A percentile compares a stretch with the other conserved stretches of the same genome.
These are phyloP conservation scores for Apostichopus californicus DNA, from an alignment of 35 echinoderm and acorn worm species.

Conservation along the genomic window DNA sequence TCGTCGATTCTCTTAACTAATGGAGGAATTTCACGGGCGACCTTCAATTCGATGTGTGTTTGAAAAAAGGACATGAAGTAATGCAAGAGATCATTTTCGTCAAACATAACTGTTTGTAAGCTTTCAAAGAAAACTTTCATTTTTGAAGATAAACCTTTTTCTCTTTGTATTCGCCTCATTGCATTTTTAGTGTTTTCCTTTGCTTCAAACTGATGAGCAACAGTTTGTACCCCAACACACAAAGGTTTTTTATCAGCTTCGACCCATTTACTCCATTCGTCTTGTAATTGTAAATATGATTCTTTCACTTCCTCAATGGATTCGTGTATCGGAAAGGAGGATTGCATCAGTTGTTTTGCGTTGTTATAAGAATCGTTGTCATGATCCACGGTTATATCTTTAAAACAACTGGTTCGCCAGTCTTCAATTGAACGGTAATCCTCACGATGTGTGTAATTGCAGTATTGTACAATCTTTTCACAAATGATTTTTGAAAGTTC, in stretches of 20 bases:
- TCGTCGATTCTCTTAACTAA: background rate
- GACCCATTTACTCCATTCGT: background rate
- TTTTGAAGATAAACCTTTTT: background rate
- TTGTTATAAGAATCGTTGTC: background rate
- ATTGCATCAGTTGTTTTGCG: background rate
- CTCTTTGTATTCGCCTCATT: background rate
- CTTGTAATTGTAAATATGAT: background rate
- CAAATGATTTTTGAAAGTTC: background rate
- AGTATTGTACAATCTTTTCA: background rate
- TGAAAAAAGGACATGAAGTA: slow-evolving; percentile 20
- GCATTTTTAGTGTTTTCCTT: background rate
- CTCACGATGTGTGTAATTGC: background rate
- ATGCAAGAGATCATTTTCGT: background rate
- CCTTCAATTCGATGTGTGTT: background rate
- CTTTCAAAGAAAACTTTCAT: background rate
- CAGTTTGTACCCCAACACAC: background rate
- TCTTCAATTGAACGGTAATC: background rate
- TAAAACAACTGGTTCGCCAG: background rate
- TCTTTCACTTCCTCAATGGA: background rate
- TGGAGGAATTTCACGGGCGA: background rate
- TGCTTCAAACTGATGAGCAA: background rate
- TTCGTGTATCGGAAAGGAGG: background rate
- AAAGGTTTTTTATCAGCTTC: background rate
- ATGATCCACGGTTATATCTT: background rate
- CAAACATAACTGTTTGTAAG: background rate